Conservation (phyloP, 2,797 vertebrate species). For the Philypnodon macrostomus region DNA sequence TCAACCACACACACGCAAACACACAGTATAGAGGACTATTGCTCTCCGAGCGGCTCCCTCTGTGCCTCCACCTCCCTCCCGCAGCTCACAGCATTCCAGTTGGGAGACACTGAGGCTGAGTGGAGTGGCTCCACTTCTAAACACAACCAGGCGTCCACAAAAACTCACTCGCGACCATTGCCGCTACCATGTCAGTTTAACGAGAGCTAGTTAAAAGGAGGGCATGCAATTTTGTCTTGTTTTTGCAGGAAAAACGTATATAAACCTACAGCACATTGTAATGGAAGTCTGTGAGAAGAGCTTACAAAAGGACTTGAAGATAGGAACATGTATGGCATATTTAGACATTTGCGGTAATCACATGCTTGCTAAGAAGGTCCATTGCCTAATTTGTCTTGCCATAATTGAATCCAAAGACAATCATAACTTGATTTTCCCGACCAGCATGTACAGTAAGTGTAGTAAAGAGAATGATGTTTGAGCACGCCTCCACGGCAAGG, state of each 20-base stretch:
- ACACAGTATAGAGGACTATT: slow-evolving; percentile 14
- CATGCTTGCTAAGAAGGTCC: no score
- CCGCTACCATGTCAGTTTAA: slow-evolving; percentile 26
- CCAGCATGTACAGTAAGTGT: no score
- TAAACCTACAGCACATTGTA: neutral
- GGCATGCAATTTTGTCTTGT: neutral
- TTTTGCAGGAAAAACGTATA: neutral
- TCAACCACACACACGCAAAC: slow-evolving; percentile 59
- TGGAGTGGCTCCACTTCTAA: slow-evolving; percentile 77
- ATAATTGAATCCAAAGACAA: no score
- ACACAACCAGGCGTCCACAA: slow-evolving; percentile 72
- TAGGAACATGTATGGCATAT: no score
- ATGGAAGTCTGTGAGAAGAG: no score
- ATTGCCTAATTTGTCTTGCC: no score
- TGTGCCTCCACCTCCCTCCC: slow-evolving; percentile 60
- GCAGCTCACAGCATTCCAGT: slow-evolving; percentile 75
- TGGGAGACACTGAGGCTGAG: slow-evolving; percentile 81
- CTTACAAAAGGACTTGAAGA: no score
- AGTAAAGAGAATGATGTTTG: no score
- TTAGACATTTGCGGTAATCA: no score
- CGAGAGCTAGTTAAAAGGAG: slow-evolving; percentile 10
- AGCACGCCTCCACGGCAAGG: no score
- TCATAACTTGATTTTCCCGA: no score
- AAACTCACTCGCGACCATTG: slow-evolving; percentile 59
- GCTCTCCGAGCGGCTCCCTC: slow-evolving; percentile 38